These are phyloP conservation scores for Drosophila grimshawi DNA, from an alignment of 1,140 invertebrate genomes.

Conservation along the genomic window DNA sequence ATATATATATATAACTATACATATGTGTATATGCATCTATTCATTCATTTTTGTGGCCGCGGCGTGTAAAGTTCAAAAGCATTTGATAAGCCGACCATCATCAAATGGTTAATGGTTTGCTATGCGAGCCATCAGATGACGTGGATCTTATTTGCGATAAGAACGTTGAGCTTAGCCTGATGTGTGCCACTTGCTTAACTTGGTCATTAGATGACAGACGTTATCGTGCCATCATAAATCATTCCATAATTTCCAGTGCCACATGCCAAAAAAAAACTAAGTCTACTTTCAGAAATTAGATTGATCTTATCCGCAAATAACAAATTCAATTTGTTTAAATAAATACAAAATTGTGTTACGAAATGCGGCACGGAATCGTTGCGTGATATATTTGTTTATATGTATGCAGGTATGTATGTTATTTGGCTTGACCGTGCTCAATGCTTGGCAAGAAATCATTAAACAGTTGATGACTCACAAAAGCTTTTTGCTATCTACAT, in stretches of 20 bases:
- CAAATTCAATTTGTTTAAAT: conserved; percentile 39
- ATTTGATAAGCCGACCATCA: conserved; percentile 24
- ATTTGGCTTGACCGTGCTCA: conserved; percentile 12
- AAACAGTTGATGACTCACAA: conserved; percentile 17
- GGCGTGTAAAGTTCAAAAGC: conserved; percentile 26
- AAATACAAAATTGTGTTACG: conserved; percentile 20
- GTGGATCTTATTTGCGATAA: conserved; percentile 7
- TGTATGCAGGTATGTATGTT: background rate
- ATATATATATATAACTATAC: background rate
- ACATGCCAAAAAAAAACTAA: conserved; percentile 13
- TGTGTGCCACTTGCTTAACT: conserved; percentile 41
- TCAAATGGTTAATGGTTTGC: conserved; percentile 9
- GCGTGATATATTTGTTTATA: conserved; percentile 41
- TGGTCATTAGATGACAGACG: conserved; percentile 41
- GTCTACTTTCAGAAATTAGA: conserved; percentile 37
- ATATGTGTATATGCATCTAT: too few relatives aligned
- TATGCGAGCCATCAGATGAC: background rate
- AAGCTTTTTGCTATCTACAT: conserved; percentile 6
- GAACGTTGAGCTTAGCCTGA: background rate
- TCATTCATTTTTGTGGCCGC: too few relatives aligned
- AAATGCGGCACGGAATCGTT: conserved; percentile 19
- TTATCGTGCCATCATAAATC: conserved; percentile 66
- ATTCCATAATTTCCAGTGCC: conserved; percentile 20
- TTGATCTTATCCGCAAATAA: conserved; percentile 47
- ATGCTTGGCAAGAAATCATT: background rate